Percentiles rank a stretch among this genome's conserved stretches.
Conservation (phyloP, 2,888 invertebrate species). For the Agonum fuliginosum region DNA sequence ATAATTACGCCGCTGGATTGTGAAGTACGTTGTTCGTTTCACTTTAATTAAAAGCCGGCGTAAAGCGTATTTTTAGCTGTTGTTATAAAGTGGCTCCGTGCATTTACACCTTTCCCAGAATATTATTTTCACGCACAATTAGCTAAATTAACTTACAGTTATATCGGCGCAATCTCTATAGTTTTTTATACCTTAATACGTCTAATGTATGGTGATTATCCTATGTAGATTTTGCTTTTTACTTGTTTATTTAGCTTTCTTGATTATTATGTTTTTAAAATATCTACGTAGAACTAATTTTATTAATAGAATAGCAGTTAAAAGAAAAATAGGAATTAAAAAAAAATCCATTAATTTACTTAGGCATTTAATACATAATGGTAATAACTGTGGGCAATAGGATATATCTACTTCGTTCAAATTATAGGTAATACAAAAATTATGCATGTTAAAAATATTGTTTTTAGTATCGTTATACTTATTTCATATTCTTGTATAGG, state of each 20-base stretch:
- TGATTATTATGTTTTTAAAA: background rate
- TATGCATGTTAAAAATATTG: no score
- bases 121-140: slow-evolving; percentile 29
- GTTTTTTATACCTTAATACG: slow-evolving; percentile 25
- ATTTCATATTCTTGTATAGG: no score
- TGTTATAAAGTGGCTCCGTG: slow-evolving; percentile 22
- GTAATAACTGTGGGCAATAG: no score
- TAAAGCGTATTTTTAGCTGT: slow-evolving; percentile 2
- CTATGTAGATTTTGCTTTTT: background rate
- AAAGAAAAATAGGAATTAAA: no score
- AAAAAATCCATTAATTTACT: no score
- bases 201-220: background rate
- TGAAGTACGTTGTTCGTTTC: slow-evolving; percentile 29
- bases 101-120: slow-evolving; percentile 42
- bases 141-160: slow-evolving; percentile 15
- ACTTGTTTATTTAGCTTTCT: background rate
- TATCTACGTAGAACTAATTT: no score
- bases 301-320: no score
- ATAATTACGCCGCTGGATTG: slow-evolving; percentile 9
- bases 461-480: no score
- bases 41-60: slow-evolving; percentile 43
- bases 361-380: no score
- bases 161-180: slow-evolving; percentile 5
- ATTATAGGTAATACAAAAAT: no score
- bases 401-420: no score